Evolutionary conservation across 2,888 invertebrate species (phyloP).

Genomic region (Acleris laterana): DNA sequence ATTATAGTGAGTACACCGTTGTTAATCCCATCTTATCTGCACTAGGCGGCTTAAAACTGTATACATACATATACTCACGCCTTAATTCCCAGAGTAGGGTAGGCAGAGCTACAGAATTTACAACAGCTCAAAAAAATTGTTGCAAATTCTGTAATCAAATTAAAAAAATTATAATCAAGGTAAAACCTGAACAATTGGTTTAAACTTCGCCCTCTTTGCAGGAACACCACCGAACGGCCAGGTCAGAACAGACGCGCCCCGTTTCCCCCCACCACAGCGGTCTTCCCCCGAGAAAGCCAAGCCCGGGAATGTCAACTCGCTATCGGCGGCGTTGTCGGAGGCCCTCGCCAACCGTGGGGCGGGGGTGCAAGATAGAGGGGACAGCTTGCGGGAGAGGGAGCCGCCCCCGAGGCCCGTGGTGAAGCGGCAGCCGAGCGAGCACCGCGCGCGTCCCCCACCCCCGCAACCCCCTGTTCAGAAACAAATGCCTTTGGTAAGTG

Average conservation of each 20-base stretch:
- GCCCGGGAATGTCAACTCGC: slow-evolving; percentile 62
- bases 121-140: too few relatives aligned
- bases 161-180: too few relatives aligned
- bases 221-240: slow-evolving; percentile 73
- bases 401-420: slow-evolving; percentile 58
- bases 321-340: slow-evolving; percentile 70
- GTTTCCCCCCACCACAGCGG: slow-evolving; percentile 64
- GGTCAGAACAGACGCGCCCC: slow-evolving; percentile 67
- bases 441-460: slow-evolving; percentile 88
- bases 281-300: slow-evolving; percentile 67
- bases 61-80: too few relatives aligned
- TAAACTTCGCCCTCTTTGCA: slow-evolving; percentile 39
- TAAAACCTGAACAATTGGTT: too few relatives aligned
- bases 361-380: slow-evolving; percentile 49
- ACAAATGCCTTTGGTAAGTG: slow-evolving; percentile 86
- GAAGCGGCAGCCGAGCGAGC: slow-evolving; percentile 73
- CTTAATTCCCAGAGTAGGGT: too few relatives aligned
- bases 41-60: too few relatives aligned
- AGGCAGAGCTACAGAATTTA: too few relatives aligned
- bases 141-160: too few relatives aligned
- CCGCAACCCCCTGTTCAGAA: slow-evolving; percentile 91
- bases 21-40: too few relatives aligned
- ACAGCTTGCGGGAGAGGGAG: slow-evolving; percentile 57
- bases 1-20: too few relatives aligned
- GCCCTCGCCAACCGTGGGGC: slow-evolving; percentile 62